Conservation (phyloP, 2,113 vertebrate species). For the Rallus limicola region DNA sequence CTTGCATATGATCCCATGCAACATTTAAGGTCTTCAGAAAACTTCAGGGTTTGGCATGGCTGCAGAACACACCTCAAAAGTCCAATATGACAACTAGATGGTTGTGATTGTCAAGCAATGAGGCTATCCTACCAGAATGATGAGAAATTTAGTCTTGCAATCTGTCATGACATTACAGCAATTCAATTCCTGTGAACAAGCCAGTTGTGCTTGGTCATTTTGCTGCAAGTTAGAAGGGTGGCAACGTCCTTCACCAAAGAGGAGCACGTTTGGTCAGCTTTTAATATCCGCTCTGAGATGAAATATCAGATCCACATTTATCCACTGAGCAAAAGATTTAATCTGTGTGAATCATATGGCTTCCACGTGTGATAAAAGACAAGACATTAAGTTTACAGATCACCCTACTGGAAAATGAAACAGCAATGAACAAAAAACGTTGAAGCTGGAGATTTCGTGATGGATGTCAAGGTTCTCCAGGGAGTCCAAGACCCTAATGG, state of each 20-base stretch:
- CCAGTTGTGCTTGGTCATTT: background rate
- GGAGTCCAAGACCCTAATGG: background rate
- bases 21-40: background rate
- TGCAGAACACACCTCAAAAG: background rate
- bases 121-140: background rate
- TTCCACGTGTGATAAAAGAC: background rate
- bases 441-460: background rate
- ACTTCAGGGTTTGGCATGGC: background rate
- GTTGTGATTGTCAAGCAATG: background rate
- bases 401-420: background rate
- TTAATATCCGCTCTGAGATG: background rate
- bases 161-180: background rate
- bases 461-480: background rate
- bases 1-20: background rate
- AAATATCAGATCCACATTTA: background rate
- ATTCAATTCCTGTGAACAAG: background rate
- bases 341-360: background rate
- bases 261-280: background rate
- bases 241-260: background rate
- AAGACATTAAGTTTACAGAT: background rate
- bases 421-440: background rate
- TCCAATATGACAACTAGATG: background rate
- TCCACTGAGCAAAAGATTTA: background rate
- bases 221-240: background rate
- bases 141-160: conserved; percentile 5